Evolutionary conservation across 2,888 invertebrate genomes (phyloP).

Genomic region (Nysson spinosus): DNA sequence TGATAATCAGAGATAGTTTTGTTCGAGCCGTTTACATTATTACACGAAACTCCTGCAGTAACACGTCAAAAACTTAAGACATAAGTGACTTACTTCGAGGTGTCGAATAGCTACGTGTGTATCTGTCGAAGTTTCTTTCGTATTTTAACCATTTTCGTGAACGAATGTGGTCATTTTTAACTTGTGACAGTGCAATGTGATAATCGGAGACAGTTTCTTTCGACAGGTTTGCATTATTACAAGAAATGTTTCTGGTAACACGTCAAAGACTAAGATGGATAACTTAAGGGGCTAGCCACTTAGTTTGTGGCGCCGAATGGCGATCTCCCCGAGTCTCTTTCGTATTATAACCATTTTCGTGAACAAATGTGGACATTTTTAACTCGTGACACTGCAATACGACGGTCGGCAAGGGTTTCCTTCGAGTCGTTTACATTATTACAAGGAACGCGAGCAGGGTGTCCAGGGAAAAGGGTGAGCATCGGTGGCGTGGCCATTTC

Average conservation of each 20-base stretch:
- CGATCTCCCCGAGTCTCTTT: no score
- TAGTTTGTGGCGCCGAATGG: no score
- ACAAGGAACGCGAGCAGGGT: constrained; percentile 23
- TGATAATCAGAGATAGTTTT: constrained; percentile 52
- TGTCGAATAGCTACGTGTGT: no score
- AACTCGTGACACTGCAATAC: constrained; percentile 23
- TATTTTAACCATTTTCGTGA: no score
- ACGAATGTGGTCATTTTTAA: constrained; percentile 47
- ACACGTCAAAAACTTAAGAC: no score
- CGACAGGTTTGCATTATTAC: constrained; percentile 54
- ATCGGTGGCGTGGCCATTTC: constrained; percentile 67
- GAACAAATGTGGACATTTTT: constrained; percentile 45
- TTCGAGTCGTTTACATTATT: constrained; percentile 55
- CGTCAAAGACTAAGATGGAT: no score
- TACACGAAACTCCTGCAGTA: constrained; percentile 28
- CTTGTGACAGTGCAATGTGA: constrained; percentile 18
- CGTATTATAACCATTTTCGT: no score
- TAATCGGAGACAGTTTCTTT: constrained; percentile 54
- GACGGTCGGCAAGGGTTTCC: constrained; percentile 52
- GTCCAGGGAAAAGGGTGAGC: constrained; percentile 62
- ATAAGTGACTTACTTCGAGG: no score
- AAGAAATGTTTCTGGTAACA: constrained; percentile 18
- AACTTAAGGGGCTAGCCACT: no score
- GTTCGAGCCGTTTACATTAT: constrained; percentile 55
- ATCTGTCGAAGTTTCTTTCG: no score